Percentiles rank a stretch among this genome's conserved stretches.
Evolutionary conservation across 2,797 vertebrate species (phyloP).

Genomic region (Sebastes flavidus): DNA sequence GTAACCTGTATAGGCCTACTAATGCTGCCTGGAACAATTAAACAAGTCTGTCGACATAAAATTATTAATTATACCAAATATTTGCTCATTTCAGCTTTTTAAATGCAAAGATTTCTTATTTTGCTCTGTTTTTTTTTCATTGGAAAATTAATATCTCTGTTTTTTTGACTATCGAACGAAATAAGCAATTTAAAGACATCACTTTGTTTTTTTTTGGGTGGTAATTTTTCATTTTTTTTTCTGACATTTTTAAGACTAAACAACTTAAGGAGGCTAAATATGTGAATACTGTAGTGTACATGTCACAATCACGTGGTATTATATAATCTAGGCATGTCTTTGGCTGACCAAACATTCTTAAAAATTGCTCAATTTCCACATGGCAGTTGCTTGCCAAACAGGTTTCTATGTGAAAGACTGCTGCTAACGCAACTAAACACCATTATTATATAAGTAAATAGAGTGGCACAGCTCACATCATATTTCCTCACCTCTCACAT

Average conservation of each 20-base stretch:
- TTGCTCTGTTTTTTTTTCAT: background rate
- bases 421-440: background rate
- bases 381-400: slow-evolving; percentile 7
- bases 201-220: background rate
- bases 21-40: background rate
- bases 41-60: background rate
- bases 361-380: slow-evolving; percentile 18
- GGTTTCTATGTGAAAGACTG: background rate
- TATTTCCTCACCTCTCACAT: background rate
- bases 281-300: background rate
- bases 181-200: background rate
- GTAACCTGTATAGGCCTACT: too few relatives aligned
- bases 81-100: background rate
- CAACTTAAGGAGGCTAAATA: background rate
- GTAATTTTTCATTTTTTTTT: background rate
- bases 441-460: background rate
- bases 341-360: background rate
- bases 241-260: background rate
- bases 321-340: background rate
- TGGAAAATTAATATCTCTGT: background rate
- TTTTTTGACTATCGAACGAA: background rate
- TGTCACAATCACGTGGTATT: background rate
- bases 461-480: background rate
- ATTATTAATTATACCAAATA: background rate
- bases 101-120: background rate